Percentiles rank a stretch among this genome's conserved stretches.
phyloP scores from a whole-genome alignment of 2,797 vertebrate genomes.

The Trichosurus vulpecula region DNA sequence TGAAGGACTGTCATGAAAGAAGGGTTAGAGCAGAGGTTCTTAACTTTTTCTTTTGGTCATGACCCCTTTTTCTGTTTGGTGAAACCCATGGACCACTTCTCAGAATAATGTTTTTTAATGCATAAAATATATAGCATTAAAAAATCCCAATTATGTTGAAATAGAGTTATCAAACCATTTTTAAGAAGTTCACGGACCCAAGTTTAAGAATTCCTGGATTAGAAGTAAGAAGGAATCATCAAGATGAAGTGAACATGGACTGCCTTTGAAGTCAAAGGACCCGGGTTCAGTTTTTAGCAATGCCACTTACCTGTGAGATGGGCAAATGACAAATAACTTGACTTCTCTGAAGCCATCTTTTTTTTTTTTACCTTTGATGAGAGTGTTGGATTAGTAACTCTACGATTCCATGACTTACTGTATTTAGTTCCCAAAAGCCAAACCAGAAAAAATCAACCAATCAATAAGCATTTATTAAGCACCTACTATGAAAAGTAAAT shows the following conservation, averaged over 20 bases:
- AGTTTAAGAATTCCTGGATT: not conserved
- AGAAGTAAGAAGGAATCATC: not conserved
- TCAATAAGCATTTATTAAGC: not conserved
- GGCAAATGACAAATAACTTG: not conserved
- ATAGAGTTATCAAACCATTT: not conserved
- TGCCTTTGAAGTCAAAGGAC: too few relatives aligned
- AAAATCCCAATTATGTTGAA: not conserved
- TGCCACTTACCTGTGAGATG: not conserved
- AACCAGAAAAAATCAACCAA: not conserved
- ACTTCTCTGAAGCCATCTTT: not conserved
- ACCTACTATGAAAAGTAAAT: not conserved
- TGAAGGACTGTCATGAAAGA: not conserved
- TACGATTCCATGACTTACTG: not conserved
- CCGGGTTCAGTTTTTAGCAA: too few relatives aligned
- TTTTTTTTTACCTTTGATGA: not conserved
- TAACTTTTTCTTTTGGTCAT: not conserved
- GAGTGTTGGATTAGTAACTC: not conserved
- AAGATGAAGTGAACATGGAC: too few relatives aligned
- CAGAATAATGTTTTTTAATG: not conserved
- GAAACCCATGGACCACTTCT: not conserved
- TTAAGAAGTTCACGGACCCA: not conserved
- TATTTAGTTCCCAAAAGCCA: not conserved
- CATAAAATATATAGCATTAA: not conserved
- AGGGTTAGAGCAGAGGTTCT: not conserved
- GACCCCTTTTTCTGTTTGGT: not conserved